Base-by-base conservation (phyloP, 2,113 vertebrate species). In the Cinclus cinclus region DNA sequence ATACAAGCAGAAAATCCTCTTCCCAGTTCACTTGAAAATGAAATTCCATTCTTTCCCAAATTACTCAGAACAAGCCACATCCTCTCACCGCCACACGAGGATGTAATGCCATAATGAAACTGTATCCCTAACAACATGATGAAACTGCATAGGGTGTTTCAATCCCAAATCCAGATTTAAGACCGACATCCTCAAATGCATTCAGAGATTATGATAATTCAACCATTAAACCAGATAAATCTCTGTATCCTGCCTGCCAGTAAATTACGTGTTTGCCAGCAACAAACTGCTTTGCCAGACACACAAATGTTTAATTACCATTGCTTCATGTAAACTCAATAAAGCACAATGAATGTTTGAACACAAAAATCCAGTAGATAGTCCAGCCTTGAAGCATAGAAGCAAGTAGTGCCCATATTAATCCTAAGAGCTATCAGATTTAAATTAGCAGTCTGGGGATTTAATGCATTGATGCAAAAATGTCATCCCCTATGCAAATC, bases 61-160 rank as follows among this genome's bases (percentile, higher is more conserved):
- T 92, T 84, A 75, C 71, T 91, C 83, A 89, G 60, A 89, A 18
- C 7, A 93, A 87, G 65, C 83, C 94, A 95, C 95, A 92, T 96
- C 92, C 94, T 94, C 69, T 78, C 64, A 78, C 13, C 27, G 31
- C 17, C 50, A 15, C 3, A 3, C 2, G 3, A 84, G 76, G 52
- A 78, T 47, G 4, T 39, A 75, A 75, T 27, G 18, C 55, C 56
- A 83, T 59, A 77, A 77, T 41, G 46, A 80, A 42, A 30, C 19
- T 84, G 11, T 64, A 18, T 59, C 90, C 80, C 44, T 63, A 41
- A 77, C 8, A n/a, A 64, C 39, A 49, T 41, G 64, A 70, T 52
- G 47, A 70, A 94, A 88, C 28, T 53, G 3, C 59, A 83, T 35
- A 53, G 27, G 10, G 15, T 88, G 28, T 83, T 93, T 60, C 52